Evolutionary conservation across 2,888 invertebrate species (phyloP), one percentile per base, ranked within the genome.

Genomic region (Aromia moschata): DNA sequence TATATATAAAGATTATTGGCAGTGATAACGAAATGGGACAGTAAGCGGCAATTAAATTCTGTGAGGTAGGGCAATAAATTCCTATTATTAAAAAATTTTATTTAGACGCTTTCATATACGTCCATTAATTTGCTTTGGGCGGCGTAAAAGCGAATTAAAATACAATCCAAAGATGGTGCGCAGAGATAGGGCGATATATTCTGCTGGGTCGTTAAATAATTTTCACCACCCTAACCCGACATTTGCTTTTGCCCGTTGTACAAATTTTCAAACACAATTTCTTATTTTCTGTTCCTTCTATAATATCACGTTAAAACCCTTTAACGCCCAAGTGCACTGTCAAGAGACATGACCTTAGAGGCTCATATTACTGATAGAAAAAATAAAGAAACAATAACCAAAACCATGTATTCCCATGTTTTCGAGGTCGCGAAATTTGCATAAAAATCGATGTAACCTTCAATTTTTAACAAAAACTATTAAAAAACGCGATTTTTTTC

Each of bases 1-100:
- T 9, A 25, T 25, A 25, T n/a, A n/a, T n/a, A n/a, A n/a, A n/a
- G n/a, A 25, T 25, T 9, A 9, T 25, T 9, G 25, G 25, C 25
- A 25, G 25, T 25, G 25, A 25, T 41, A 41, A 41, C 41, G 16
- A 41, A 17, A 41, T 11, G 11, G 16, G 41, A 16, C 41, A 41
- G 16, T 41, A 41, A 41, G 41, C 17, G 41, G 41, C 17, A 41
- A 41, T 41, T 41, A 41, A 18, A 41, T 41, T 41, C 41, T 9
- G 17, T 41, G 18, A 41, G 41, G 41, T 18, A 41, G 16, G 17
- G 41, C 17, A 41, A 41, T 41, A 41, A 41, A 41, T 41, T 41
- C 17, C 41, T 41, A 17, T 41, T 41, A 41, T 18, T 41, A 41
- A 41, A 41, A 41, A 41, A 41, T 41, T 17, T 41, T 41, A 41